Base-by-base conservation (phyloP, 1,140 invertebrate genomes). In the Apis florea region DNA sequence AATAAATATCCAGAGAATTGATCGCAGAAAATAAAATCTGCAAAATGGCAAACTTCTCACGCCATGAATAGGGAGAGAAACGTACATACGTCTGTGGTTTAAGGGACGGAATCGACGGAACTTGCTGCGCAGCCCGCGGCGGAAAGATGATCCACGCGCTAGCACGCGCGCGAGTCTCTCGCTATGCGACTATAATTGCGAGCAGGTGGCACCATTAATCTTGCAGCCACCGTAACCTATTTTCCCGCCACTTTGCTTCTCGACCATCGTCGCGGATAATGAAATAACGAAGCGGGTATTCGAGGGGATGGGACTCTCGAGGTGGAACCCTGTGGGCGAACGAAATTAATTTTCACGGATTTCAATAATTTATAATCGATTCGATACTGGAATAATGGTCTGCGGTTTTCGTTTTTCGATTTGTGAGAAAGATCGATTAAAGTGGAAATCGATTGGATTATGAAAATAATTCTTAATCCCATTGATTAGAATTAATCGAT, bases 131-230 rank as follows among this genome's bases (percentile, higher is more conserved):
- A 31, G 24, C 51, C 69, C 2, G 69, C 63, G 70, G 78, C 54
- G 15, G 76, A 71, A 61, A 61, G 54, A 61, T 61, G 47, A 79
- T 71, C 31, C 70, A 40, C 70, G 53, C 54, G 54, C 70, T 72
- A 61, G 66, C 68, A 58, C 84, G 74, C 70, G 54, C 61, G 73
- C 67, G 58, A 76, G 47, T 47, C 26, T 40, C 49, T 40, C 49
- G 76, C 73, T 78, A 59, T 40, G 64, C 83, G 84, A 80, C 80
- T 84, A 87, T 89, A 90, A 91, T 90, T 90, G 89, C 88, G 76
- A 87, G 85, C 90, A 91, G 89, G 89, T 91, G 89, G 89, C 87
- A 85, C 76, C 90, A 91, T 90, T 90, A 91, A 91, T 91, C 89
- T 91, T 89, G 69, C 87, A 74, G 82, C 83, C 89, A 86, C 84